A percentile compares a stretch with the other conserved stretches of the same genome.
Evolutionary conservation across 2,113 vertebrate species (phyloP).

Genomic region (Lycaon pictus): DNA sequence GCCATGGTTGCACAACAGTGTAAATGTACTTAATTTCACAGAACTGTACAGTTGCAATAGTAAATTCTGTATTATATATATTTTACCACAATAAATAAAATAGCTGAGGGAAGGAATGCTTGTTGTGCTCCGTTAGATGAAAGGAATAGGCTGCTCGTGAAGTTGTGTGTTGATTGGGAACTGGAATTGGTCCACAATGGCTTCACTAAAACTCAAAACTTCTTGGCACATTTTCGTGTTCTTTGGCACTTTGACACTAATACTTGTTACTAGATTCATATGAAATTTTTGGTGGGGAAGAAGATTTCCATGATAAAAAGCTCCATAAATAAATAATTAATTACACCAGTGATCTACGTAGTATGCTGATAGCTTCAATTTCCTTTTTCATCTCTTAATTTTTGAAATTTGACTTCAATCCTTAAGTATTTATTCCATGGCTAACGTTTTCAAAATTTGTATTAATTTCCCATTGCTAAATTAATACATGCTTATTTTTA

Average conservation of each 20-base stretch:
- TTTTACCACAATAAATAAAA: constrained; percentile 5
- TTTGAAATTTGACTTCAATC: constrained; percentile 36
- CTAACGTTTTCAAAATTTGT: background rate
- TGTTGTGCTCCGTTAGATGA: background rate
- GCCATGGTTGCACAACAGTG: background rate
- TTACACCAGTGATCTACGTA: background rate
- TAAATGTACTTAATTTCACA: background rate
- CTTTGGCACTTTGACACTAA: constrained; percentile 10
- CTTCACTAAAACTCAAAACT: constrained; percentile 32
- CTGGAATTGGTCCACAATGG: background rate
- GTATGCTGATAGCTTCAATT: background rate
- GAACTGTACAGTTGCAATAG: background rate
- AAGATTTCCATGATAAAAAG: constrained; percentile 25
- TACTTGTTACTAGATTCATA: constrained; percentile 16
- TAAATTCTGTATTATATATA: background rate
- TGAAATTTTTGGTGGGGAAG: constrained; percentile 25
- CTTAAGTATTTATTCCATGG: background rate
- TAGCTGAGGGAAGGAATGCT: background rate
- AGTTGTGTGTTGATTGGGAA: background rate
- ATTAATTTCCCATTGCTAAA: constrained; percentile 37
- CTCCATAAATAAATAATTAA: constrained; percentile 25
- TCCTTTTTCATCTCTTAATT: background rate
- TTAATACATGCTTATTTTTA: background rate
- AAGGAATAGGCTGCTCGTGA: background rate
- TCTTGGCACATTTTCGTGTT: background rate